phyloP scores from a whole-genome alignment of 2,888 invertebrate species.

The Celastrina argiolus region DNA sequence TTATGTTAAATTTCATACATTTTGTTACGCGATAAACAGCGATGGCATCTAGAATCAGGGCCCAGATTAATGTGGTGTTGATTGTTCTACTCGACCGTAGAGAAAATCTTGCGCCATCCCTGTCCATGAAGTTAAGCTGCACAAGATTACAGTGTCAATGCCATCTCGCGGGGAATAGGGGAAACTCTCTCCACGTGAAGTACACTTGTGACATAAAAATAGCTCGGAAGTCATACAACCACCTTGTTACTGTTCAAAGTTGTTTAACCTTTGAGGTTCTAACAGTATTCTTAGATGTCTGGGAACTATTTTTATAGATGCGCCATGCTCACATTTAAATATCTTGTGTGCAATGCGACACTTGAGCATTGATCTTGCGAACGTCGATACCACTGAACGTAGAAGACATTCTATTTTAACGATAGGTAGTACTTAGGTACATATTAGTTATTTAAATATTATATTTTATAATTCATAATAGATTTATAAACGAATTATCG shows the following conservation, averaged over 20 bases:
- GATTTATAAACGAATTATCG: too few species aligned
- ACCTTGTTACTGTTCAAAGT: neutral
- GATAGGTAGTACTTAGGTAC: too few species aligned
- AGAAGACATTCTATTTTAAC: too few species aligned
- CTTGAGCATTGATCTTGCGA: too few species aligned
- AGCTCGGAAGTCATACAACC: neutral
- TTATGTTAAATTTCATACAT: too few species aligned
- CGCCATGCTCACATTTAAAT: neutral
- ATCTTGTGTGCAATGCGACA: neutral
- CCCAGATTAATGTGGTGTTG: too few species aligned
- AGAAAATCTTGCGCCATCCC: neutral
- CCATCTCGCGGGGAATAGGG: neutral
- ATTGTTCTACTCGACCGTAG: neutral
- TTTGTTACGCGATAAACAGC: too few species aligned
- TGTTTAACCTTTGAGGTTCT: neutral
- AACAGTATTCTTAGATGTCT: neutral
- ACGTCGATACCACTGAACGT: too few species aligned
- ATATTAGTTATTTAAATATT: too few species aligned
- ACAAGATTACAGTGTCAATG: neutral
- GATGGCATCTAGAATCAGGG: too few species aligned
- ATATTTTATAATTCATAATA: too few species aligned
- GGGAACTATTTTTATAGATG: neutral
- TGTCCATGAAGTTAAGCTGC: neutral
- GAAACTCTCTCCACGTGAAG: neutral
- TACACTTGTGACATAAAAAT: neutral